Conservation (phyloP, 2,113 vertebrate genomes). For the Paradisaea rubra region DNA sequence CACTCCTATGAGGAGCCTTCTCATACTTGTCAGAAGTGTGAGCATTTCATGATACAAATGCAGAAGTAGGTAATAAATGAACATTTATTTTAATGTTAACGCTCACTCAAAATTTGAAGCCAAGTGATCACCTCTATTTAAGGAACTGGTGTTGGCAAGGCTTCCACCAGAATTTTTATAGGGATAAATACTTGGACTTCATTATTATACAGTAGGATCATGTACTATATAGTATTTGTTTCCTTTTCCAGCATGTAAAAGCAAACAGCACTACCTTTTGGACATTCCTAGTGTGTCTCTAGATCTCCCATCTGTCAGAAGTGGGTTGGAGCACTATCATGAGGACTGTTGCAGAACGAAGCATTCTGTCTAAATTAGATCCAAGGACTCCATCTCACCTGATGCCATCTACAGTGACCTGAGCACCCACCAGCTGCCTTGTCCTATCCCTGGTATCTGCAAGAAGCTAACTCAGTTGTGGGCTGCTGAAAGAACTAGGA, state of each 20-base stretch:
- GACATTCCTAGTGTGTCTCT: neutral
- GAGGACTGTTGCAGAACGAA: neutral
- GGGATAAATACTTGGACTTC: neutral
- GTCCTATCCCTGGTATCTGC: neutral
- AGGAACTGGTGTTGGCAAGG: neutral
- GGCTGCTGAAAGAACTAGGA: neutral
- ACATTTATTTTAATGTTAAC: neutral
- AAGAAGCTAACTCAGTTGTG: neutral
- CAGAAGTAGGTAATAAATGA: neutral
- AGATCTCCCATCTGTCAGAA: rapidly evolving
- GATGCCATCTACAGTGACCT: neutral
- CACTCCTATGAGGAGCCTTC: neutral
- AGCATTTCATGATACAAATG: neutral
- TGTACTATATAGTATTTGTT: neutral
- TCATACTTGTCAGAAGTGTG: neutral
- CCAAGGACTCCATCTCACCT: neutral
- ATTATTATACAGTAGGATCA: neutral
- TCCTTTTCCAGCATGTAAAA: neutral
- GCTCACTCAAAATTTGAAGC: neutral
- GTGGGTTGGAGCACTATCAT: neutral
- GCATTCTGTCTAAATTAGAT: neutral
- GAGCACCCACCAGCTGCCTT: neutral
- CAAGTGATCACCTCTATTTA: neutral
- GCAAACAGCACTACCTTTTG: neutral
- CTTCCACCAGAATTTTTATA: neutral